These are phyloP conservation scores for Cassiopea xamachana DNA, from an alignment of 30 jellyfish, hydroid and myxozoan species.

Conservation along the genomic window DNA sequence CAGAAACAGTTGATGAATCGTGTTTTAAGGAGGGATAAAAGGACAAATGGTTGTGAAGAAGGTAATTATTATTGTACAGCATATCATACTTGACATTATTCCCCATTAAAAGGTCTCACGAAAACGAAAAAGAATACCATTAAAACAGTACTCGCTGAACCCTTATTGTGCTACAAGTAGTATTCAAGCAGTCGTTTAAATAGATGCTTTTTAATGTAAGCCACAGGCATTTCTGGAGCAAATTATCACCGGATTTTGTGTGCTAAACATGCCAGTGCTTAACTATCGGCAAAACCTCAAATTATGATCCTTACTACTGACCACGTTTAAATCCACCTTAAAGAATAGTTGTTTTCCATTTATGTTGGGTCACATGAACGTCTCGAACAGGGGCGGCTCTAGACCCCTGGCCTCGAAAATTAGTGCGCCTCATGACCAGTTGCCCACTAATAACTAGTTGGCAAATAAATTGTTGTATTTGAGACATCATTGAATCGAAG, in stretches of 20 bases:
- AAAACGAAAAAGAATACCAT: background rate
- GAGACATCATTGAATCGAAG: no score
- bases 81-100: background rate
- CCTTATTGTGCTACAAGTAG: background rate
- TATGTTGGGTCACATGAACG: no score
- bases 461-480: no score
- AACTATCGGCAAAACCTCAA: slow-evolving; percentile 27
- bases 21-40: background rate
- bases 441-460: no score
- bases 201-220: slow-evolving; percentile 6
- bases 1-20: no score
- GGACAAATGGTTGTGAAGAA: background rate
- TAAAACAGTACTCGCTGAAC: background rate
- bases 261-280: slow-evolving; percentile 1
- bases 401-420: no score
- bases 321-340: background rate
- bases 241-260: slow-evolving; percentile 43
- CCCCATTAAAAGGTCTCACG: background rate
- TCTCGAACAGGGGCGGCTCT: no score
- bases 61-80: background rate
- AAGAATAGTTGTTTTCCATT: background rate
- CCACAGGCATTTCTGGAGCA: slow-evolving; percentile 44
- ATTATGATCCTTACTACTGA: background rate
- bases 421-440: no score
- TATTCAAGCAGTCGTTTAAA: background rate